Evolutionary conservation across 1,140 invertebrate genomes (phyloP).

Genomic region (Euwallacea similis): DNA sequence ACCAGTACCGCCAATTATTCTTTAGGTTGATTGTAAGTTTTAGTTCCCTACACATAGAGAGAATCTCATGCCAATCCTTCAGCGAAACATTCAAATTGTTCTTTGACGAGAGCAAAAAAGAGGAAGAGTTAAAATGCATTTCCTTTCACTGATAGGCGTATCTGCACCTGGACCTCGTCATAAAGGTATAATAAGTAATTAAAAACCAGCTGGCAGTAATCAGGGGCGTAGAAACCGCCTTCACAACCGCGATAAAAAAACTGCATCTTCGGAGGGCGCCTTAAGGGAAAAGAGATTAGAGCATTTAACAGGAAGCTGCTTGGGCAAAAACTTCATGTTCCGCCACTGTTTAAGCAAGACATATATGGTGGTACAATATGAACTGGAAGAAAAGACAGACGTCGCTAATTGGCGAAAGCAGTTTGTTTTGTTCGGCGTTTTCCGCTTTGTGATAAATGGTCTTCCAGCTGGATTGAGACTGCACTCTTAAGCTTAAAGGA

Average conservation of each 20-base stretch:
- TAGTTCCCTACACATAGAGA: too few relatives aligned
- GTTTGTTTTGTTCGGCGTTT: constrained; percentile 25
- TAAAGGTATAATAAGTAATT: constrained; percentile 12
- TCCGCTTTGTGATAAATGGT: constrained; percentile 23
- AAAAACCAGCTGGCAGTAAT: constrained; percentile 1
- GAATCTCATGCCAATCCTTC: too few relatives aligned
- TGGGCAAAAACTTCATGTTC: not conserved
- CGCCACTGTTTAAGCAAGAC: constrained; percentile 21
- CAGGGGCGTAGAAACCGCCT: too few relatives aligned
- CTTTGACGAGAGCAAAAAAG: not conserved
- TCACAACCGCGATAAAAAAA: not conserved
- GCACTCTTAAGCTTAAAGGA: constrained; percentile 25
- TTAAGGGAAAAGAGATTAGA: not conserved
- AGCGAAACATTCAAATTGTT: too few relatives aligned
- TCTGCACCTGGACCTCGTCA: constrained; percentile 7
- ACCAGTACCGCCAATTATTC: too few relatives aligned
- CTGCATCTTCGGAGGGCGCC: not conserved
- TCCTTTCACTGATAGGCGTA: constrained; percentile 1
- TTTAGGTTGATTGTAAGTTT: too few relatives aligned
- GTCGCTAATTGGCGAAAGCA: constrained; percentile 25
- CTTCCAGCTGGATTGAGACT: constrained; percentile 23
- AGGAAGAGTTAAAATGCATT: not conserved
- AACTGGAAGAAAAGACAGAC: constrained; percentile 24
- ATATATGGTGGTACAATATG: not conserved
- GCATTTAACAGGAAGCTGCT: not conserved